A percentile compares a stretch with the other conserved stretches of the same genome.
Evolutionary conservation across 2,888 invertebrate genomes (phyloP).

Genomic region (Tanypteryx hageni): DNA sequence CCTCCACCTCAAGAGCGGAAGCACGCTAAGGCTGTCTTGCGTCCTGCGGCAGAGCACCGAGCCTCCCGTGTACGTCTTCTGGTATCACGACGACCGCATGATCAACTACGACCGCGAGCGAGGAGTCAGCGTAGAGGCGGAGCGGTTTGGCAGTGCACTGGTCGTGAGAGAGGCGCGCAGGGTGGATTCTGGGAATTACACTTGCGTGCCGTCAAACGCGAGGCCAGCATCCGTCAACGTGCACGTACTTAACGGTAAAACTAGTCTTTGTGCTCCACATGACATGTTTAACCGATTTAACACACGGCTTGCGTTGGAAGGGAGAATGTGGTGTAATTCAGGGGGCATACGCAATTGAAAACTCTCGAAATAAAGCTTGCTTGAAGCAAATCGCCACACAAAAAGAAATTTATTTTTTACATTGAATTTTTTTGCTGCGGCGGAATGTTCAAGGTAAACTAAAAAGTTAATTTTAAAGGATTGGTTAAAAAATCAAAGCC

Average conservation of each 20-base stretch:
- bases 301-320: not conserved
- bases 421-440: too few species aligned
- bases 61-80: constrained; percentile 85
- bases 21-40: constrained; percentile 83
- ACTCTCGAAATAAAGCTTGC: too few species aligned
- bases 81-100: constrained; percentile 91
- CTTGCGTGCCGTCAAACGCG: constrained; percentile 91
- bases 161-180: constrained; percentile 72
- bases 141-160: constrained; percentile 69
- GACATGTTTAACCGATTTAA: not conserved
- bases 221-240: constrained; percentile 91
- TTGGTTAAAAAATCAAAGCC: too few species aligned
- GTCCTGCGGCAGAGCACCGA: constrained; percentile 83
- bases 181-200: constrained; percentile 75
- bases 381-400: too few species aligned
- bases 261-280: not conserved
- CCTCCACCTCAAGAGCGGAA: constrained; percentile 84
- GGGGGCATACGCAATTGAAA: too few species aligned
- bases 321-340: too few species aligned
- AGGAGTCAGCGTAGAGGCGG: constrained; percentile 74
- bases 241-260: constrained; percentile 90
- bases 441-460: too few species aligned
- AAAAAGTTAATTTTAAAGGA: too few species aligned
- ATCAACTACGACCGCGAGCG: constrained; percentile 86
- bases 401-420: too few species aligned